A percentile compares a stretch with the other conserved stretches of the same genome.
phyloP scores from a whole-genome alignment of 2,888 invertebrate genomes.

The Pammene fasciana region DNA sequence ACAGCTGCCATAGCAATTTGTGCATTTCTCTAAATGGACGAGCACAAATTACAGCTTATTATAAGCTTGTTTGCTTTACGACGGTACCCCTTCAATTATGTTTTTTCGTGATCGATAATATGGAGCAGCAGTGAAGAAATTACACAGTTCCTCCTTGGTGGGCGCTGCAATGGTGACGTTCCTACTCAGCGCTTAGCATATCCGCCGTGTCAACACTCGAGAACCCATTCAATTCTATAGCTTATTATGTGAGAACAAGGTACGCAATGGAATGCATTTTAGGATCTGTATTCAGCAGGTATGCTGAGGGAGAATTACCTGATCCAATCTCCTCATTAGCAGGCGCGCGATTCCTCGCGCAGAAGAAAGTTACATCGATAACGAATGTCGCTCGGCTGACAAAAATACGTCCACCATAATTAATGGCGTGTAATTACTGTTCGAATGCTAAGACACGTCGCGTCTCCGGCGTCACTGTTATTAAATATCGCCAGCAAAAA shows the following conservation, averaged over 20 bases:
- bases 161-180: constrained; percentile 44
- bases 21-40: constrained; percentile 83
- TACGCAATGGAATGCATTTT: not conserved
- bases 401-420: constrained; percentile 64
- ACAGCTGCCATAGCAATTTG: constrained; percentile 82
- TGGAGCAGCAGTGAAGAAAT: constrained; percentile 80
- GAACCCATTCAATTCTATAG: not conserved
- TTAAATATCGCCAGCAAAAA: constrained; percentile 65
- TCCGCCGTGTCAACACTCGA: not conserved
- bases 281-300: not conserved
- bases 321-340: constrained; percentile 58
- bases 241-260: not conserved
- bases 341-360: constrained; percentile 49
- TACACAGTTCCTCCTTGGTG: constrained; percentile 67
- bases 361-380: constrained; percentile 63
- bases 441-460: constrained; percentile 54
- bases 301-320: constrained; percentile 49
- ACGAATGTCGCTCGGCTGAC: constrained; percentile 61
- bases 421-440: constrained; percentile 71
- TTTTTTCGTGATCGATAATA: constrained; percentile 81
- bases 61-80: constrained; percentile 84
- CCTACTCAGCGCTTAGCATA: not conserved
- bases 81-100: constrained; percentile 82
- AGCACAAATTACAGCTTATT: constrained; percentile 83
- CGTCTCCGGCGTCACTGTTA: constrained; percentile 60